Percentiles rank a stretch among this genome's conserved stretches.
Evolutionary conservation across 2,888 invertebrate species (phyloP).

Genomic region (Nemurella pictetii): DNA sequence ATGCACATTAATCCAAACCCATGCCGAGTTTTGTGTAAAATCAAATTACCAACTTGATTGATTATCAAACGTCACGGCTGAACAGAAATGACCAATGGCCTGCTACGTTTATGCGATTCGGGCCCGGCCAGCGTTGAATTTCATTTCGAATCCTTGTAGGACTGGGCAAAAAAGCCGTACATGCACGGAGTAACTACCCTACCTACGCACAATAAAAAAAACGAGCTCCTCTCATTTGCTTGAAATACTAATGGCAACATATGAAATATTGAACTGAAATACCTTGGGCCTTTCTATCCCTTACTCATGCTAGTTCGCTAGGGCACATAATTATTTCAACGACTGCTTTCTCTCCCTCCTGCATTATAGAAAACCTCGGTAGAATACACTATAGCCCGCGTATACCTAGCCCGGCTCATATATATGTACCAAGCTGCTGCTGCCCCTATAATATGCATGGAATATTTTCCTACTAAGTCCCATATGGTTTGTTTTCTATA

Average conservation of each 20-base stretch:
- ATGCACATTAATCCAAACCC: conserved; percentile 21
- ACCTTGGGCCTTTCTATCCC: conserved; percentile 41
- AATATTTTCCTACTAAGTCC: conserved; percentile 38
- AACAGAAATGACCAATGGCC: conserved; percentile 43
- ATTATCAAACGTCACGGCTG: conserved; percentile 42
- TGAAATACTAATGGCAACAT: conserved; percentile 43
- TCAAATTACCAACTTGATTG: conserved; percentile 44
- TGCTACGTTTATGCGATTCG: conserved; percentile 37
- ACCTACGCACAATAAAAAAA: conserved; percentile 41
- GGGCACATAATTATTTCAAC: conserved; percentile 44
- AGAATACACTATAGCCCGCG: conserved; percentile 36
- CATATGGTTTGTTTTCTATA: conserved; percentile 39
- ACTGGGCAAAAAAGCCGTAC: conserved; percentile 20
- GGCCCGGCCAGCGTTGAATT: conserved; percentile 24
- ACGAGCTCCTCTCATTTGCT: conserved; percentile 39
- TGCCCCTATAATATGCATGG: conserved; percentile 34
- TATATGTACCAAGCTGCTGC: conserved; percentile 30
- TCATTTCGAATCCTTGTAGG: conserved; percentile 24
- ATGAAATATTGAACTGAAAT: conserved; percentile 43
- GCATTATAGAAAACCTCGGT: conserved; percentile 42
- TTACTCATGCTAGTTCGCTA: conserved; percentile 20
- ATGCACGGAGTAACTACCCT: conserved; percentile 36
- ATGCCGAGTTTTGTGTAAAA: conserved; percentile 35
- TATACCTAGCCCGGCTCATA: conserved; percentile 25
- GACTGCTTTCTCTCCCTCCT: conserved; percentile 42